Conservation (phyloP, 2,113 vertebrate genomes). For the Variabilichromis moorii region DNA sequence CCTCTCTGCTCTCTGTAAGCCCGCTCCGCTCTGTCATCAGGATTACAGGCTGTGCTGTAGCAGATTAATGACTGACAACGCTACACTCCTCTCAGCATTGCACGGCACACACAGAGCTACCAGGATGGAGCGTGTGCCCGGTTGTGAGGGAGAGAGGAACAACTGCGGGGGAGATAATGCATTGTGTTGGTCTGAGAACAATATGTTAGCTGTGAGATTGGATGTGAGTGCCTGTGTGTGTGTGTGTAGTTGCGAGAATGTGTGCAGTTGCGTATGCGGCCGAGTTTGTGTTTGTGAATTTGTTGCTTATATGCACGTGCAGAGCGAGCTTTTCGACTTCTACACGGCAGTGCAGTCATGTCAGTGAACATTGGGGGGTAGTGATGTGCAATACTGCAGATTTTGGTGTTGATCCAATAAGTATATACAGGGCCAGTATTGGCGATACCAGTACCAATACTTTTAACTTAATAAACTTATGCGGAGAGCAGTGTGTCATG, state of each 20-base stretch:
- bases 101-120: conserved; percentile 23
- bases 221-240: background rate
- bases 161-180: conserved; percentile 53
- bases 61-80: conserved; percentile 71
- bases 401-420: background rate
- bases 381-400: background rate
- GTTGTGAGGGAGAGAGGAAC: conserved; percentile 42
- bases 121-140: conserved; percentile 20
- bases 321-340: conserved; percentile 10
- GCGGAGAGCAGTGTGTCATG: background rate
- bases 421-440: background rate
- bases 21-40: conserved; percentile 62
- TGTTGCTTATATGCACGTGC: conserved; percentile 14
- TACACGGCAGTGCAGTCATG: conserved; percentile 13
- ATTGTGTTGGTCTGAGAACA: conserved; percentile 49
- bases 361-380: background rate
- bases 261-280: background rate
- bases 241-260: background rate
- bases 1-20: conserved; percentile 57
- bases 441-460: background rate
- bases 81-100: conserved; percentile 47
- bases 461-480: background rate
- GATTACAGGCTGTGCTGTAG: conserved; percentile 65
- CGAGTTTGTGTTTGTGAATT: background rate
- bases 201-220: conserved; percentile 44